Percentiles rank a stretch among this genome's conserved stretches.
These are phyloP conservation scores for Pipistrellus pipistrellus DNA, from an alignment of 2,797 vertebrate genomes.

Conservation along the genomic window DNA sequence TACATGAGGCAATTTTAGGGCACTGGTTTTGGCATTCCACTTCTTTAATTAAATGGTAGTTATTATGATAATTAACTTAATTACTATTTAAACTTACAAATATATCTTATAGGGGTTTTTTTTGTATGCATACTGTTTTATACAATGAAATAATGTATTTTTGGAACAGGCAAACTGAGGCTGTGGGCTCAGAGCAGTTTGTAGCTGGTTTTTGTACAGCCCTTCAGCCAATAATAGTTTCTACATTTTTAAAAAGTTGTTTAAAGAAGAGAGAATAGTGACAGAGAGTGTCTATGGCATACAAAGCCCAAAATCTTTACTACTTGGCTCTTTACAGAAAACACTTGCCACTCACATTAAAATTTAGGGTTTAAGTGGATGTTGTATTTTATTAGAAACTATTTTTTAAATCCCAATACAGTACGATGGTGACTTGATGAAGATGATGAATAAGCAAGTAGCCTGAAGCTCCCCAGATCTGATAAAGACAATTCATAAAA, in stretches of 20 bases:
- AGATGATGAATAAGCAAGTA: slow-evolving; percentile 61
- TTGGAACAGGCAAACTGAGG: neutral
- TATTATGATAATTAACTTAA: slow-evolving; percentile 11
- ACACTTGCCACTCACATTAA: neutral
- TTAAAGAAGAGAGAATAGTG: neutral
- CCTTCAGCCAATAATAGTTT: neutral
- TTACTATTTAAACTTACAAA: neutral
- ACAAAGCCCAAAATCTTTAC: neutral
- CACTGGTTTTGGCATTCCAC: neutral
- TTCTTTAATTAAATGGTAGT: slow-evolving; percentile 9
- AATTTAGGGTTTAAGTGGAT: neutral
- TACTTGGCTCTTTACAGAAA: slow-evolving; percentile 9
- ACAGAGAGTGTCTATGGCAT: neutral
- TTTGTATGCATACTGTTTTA: neutral
- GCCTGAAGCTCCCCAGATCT: slow-evolving; percentile 41
- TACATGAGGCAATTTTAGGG: neutral
- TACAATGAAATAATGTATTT: neutral
- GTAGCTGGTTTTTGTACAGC: neutral
- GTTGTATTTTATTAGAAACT: slow-evolving; percentile 34
- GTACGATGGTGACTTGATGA: slow-evolving; percentile 9
- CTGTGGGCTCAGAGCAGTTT: neutral
- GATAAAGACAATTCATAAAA: slow-evolving; percentile 77
- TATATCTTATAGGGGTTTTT: neutral
- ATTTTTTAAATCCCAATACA: slow-evolving; percentile 8
- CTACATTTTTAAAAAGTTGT: neutral